Evolutionary conservation across 2,113 vertebrate species (phyloP).

Genomic region (Pelmatolapia mariae): DNA sequence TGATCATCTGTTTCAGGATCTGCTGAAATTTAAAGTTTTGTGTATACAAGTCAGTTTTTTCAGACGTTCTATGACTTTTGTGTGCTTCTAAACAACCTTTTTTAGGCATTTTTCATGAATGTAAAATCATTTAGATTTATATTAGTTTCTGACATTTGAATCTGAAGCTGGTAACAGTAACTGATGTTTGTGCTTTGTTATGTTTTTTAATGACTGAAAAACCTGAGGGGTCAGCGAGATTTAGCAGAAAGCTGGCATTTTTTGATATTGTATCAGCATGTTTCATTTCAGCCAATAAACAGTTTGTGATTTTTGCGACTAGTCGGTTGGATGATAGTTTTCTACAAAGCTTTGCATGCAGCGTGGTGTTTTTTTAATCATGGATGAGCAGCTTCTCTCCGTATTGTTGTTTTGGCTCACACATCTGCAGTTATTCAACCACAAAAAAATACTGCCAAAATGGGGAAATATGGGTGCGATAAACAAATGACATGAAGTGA

Average conservation of each 20-base stretch:
- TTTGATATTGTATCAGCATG: background rate
- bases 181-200: background rate
- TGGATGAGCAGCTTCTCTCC: slow-evolving; percentile 31
- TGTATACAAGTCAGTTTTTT: accelerated
- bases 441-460: slow-evolving; percentile 34
- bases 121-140: background rate
- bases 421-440: slow-evolving; percentile 68
- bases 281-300: background rate
- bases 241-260: background rate
- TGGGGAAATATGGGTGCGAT: slow-evolving; percentile 9
- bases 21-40: background rate
- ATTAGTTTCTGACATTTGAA: background rate
- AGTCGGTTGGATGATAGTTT: background rate
- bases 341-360: slow-evolving; percentile 34
- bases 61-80: background rate
- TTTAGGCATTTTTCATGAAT: background rate
- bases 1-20: background rate
- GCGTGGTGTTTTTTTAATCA: background rate
- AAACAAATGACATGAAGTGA: slow-evolving; percentile 13
- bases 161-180: background rate
- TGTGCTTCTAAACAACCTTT: background rate
- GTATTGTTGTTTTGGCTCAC: slow-evolving; percentile 30
- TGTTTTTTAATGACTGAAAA: background rate
- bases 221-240: background rate
- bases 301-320: background rate